Conservation (phyloP, 1,140 invertebrate species). For the Thereuonema tuberculata region DNA sequence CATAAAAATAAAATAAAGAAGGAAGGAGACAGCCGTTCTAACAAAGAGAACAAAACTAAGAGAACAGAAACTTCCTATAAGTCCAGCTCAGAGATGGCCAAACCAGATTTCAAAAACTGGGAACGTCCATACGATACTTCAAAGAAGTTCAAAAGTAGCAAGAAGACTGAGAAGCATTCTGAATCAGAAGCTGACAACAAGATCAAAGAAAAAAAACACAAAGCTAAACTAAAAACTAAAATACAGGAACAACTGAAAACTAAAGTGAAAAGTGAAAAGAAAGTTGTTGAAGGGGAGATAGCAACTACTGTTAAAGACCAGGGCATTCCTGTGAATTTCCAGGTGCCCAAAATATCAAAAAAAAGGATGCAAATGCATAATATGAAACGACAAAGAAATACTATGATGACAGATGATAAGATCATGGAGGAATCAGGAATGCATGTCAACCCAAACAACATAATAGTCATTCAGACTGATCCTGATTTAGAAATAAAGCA, state of each 20-base stretch:
- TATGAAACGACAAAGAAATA: background rate
- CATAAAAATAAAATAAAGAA: background rate
- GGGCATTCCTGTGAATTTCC: too few species aligned
- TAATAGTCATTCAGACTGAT: background rate
- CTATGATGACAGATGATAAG: background rate
- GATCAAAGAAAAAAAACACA: conserved; percentile 7
- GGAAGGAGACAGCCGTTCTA: conserved; percentile 2
- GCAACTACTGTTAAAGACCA: too few species aligned
- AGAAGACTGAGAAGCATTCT: conserved; percentile 3
- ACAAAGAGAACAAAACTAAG: conserved; percentile 5
- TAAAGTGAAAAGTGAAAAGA: background rate
- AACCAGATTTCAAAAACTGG: too few species aligned
- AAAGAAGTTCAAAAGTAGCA: conserved; percentile 7
- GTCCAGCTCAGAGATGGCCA: too few species aligned
- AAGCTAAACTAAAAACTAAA: background rate
- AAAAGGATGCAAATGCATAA: background rate
- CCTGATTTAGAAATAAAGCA: background rate
- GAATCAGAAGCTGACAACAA: conserved; percentile 10
- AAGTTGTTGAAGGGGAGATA: too few species aligned
- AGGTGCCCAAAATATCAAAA: too few species aligned
- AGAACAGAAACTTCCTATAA: background rate
- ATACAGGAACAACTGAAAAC: background rate
- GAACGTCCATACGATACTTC: too few species aligned
- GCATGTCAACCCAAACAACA: background rate
- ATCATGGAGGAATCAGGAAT: background rate